Base-by-base conservation (phyloP, 2,888 invertebrate species). In the Ryuthela nishihirai region DNA sequence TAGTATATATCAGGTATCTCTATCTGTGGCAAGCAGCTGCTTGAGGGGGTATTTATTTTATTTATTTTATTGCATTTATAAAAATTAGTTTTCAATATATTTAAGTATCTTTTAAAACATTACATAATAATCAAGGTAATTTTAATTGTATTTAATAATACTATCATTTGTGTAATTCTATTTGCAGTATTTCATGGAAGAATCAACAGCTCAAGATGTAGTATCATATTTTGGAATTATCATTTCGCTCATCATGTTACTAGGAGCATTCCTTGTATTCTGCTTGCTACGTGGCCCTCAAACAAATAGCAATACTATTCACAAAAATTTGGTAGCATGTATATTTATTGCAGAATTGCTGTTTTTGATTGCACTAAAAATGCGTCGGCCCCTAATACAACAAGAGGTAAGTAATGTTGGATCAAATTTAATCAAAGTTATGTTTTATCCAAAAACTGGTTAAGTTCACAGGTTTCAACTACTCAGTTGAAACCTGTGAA, bases 271-370 rank as follows among this genome's bases (percentile, higher is more conserved):
- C 72, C 75, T 88, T 7, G 86, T 91, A 18, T 77, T 95, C 45
- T 87, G 87, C 34, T 76, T 89, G 39, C 83, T 94, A 67, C 81
- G 90, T 5, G 91, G 92, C 1, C 69, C 72, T 3, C 70, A 72
- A 64, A 73, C 73, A 46, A 95, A 95, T 69, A 90, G 92, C 40
- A 94, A 94, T 75, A 88, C 88, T 18, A 94, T 95, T 64, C 88
- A 93, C 71, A 90, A 92, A 71, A 94, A 97, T 73, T 80, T 95
- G 7, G 85, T 94, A n/a, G 81, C 93, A 62, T 89, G 89, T 70
- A 85, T 94, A 20, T 87, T 97, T 71, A 79, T 88, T 68, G 87
- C 88, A 0, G 88, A 94, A 72, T 73, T 91, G 23, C 75, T 94
- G 24, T 95, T 91, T 73, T 80, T 95, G 44, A 79, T 92, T 12